phyloP scores from a whole-genome alignment of 2,797 vertebrate genomes.

The Sebastiscus albofasciatus region DNA sequence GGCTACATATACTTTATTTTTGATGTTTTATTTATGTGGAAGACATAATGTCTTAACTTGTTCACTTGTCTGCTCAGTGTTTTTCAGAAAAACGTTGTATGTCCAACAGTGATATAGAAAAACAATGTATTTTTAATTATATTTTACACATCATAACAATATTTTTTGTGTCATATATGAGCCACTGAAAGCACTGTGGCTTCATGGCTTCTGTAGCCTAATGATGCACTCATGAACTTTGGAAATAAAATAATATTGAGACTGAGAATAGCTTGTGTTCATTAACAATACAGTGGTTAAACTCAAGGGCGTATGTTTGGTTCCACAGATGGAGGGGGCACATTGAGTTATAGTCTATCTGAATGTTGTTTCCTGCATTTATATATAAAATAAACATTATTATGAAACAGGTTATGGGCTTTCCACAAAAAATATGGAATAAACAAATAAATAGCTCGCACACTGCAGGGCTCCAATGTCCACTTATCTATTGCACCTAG shows the following conservation, averaged over 20 bases:
- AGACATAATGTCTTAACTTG: neutral
- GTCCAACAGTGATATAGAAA: neutral
- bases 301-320: neutral
- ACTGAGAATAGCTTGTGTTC: too few relatives aligned
- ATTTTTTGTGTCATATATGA: neutral
- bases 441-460: too few relatives aligned
- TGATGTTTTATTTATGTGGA: neutral
- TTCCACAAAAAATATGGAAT: too few relatives aligned
- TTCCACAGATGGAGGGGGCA: too few relatives aligned
- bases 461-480: too few relatives aligned
- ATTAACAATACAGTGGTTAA: neutral
- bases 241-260: too few relatives aligned
- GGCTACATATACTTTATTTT: neutral
- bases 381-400: neutral
- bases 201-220: too few relatives aligned
- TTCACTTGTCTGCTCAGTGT: neutral
- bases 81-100: neutral
- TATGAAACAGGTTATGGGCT: too few relatives aligned
- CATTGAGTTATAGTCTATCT: neutral
- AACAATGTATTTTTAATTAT: neutral
- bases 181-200: too few relatives aligned
- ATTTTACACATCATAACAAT: neutral
- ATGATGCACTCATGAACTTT: too few relatives aligned
- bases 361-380: neutral
- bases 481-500: too few relatives aligned